These are phyloP conservation scores for Menidia menidia DNA, from an alignment of 2,797 vertebrate genomes.

Conservation along the genomic window DNA sequence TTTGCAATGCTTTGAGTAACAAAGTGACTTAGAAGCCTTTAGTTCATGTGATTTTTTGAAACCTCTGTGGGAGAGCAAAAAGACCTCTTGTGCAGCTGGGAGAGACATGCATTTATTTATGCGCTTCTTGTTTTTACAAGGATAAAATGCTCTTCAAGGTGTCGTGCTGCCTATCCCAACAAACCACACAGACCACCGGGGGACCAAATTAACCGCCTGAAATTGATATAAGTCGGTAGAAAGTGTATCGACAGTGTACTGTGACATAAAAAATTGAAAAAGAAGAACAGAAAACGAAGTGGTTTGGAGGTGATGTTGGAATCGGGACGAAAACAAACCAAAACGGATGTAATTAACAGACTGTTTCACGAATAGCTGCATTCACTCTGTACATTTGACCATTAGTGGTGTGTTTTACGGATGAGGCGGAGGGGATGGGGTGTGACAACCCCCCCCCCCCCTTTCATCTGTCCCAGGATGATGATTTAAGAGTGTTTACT, in stretches of 20 bases:
- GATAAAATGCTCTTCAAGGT: constrained; percentile 53
- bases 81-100: constrained; percentile 54
- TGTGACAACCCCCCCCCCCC: constrained; percentile 26
- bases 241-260: constrained; percentile 1
- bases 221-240: no score
- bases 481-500: constrained; percentile 85
- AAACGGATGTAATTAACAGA: constrained; percentile 43
- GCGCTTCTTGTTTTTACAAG: constrained; percentile 61
- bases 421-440: neutral
- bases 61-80: constrained; percentile 60
- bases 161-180: constrained; percentile 35
- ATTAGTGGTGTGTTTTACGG: constrained; percentile 6
- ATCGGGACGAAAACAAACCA: neutral
- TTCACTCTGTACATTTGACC: constrained; percentile 25
- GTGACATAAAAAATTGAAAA: constrained; percentile 20
- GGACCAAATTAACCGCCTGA: constrained; percentile 26
- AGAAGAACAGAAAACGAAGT: constrained; percentile 4
- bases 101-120: constrained; percentile 73
- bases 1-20: constrained; percentile 16
- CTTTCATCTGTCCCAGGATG: constrained; percentile 69
- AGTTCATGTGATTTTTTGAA: constrained; percentile 56
- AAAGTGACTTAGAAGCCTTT: constrained; percentile 63
- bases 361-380: constrained; percentile 10
- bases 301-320: constrained; percentile 1
- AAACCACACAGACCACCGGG: constrained; percentile 27